A percentile compares a stretch with the other conserved stretches of the same genome.
Evolutionary conservation across 2,113 vertebrate genomes (phyloP).

Genomic region (Gallinago undulata): DNA sequence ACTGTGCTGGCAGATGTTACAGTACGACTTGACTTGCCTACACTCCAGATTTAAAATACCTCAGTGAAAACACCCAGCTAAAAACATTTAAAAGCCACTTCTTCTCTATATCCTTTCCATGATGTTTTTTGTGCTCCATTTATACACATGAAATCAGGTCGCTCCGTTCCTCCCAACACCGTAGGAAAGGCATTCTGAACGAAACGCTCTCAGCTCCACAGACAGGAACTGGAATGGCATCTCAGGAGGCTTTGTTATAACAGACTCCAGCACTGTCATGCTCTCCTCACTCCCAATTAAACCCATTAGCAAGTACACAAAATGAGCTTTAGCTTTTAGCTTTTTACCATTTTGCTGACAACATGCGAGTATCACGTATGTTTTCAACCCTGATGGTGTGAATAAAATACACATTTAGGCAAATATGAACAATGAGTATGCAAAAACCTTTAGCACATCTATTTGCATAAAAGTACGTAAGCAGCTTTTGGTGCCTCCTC

Average conservation of each 20-base stretch:
- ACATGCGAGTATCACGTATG: not conserved
- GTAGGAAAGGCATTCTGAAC: not conserved
- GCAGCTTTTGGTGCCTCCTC: not conserved
- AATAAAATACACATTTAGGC: not conserved
- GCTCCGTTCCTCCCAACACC: accelerated
- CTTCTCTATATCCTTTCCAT: not conserved
- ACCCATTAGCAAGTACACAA: not conserved
- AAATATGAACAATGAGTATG: not conserved
- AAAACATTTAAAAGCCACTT: not conserved
- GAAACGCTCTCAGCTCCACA: not conserved
- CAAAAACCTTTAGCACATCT: not conserved
- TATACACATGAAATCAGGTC: not conserved
- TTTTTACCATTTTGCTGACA: not conserved
- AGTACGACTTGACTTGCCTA: not conserved
- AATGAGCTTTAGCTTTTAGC: not conserved
- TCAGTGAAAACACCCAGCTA: not conserved
- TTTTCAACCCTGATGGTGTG: not conserved
- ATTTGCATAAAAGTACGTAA: not conserved
- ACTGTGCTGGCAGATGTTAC: conserved; percentile 17
- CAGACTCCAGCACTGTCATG: not conserved
- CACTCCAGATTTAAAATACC: not conserved
- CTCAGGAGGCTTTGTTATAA: not conserved
- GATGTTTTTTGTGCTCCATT: not conserved
- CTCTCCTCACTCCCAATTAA: not conserved
- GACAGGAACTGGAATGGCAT: not conserved